Evolutionary conservation across 2,797 vertebrate species (phyloP).

Genomic region (Peromyscus aztecus): DNA sequence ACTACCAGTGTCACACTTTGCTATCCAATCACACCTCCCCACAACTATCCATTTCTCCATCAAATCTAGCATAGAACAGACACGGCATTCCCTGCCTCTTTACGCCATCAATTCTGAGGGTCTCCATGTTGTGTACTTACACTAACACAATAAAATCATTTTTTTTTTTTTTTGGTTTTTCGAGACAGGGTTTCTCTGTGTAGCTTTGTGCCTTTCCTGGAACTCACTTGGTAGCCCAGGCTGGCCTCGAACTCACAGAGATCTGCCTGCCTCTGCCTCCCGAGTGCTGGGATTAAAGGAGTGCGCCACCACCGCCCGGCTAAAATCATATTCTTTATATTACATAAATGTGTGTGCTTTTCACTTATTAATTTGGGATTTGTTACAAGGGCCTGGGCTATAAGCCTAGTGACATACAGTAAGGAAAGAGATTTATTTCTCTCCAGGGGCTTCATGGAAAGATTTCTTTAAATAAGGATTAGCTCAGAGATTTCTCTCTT

Average conservation of each 20-base stretch:
- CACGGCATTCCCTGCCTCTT: neutral
- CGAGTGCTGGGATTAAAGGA: too few relatives aligned
- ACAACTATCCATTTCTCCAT: neutral
- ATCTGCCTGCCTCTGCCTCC: too few relatives aligned
- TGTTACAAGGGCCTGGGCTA: neutral
- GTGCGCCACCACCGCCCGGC: too few relatives aligned
- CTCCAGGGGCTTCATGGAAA: neutral
- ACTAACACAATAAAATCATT: neutral
- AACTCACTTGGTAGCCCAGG: too few relatives aligned
- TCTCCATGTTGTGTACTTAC: neutral
- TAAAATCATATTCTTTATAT: neutral
- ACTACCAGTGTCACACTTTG: neutral
- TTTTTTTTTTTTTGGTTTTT: too few relatives aligned
- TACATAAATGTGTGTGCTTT: neutral
- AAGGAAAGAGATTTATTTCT: neutral
- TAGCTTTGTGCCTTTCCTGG: too few relatives aligned
- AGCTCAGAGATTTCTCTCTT: slow-evolving; percentile 30
- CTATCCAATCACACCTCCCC: neutral
- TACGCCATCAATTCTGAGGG: neutral
- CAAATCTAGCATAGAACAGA: neutral
- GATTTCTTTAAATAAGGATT: neutral
- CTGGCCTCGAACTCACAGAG: too few relatives aligned
- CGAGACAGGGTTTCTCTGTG: too few relatives aligned
- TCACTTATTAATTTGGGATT: neutral
- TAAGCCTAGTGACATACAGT: neutral